Conservation (phyloP, 2,888 invertebrate genomes). For the Fragum fragum region DNA sequence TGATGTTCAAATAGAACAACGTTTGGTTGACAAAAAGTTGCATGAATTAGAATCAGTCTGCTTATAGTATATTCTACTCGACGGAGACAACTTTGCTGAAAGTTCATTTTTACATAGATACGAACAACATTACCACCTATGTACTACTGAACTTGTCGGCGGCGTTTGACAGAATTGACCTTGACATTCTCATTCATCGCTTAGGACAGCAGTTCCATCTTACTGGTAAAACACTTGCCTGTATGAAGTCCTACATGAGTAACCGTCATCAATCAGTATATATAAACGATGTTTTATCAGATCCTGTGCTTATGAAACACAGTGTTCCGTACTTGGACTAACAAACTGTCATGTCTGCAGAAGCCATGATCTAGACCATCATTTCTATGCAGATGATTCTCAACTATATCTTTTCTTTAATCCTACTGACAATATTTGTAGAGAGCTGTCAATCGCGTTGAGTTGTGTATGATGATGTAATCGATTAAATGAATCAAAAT, state of each 20-base stretch:
- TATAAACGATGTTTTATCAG: slow-evolving; percentile 43
- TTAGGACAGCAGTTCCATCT: background rate
- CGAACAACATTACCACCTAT: background rate
- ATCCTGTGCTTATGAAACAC: slow-evolving; percentile 36
- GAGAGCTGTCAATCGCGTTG: slow-evolving; percentile 21
- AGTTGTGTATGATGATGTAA: slow-evolving; percentile 42
- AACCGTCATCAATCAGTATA: slow-evolving; percentile 43
- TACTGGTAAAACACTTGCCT: slow-evolving; percentile 44
- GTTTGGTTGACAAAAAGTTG: background rate
- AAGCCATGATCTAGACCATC: slow-evolving; percentile 48
- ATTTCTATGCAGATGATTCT: slow-evolving; percentile 33
- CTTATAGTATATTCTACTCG: background rate
- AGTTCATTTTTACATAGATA: background rate
- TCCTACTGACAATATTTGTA: slow-evolving; percentile 28
- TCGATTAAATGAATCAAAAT: slow-evolving; percentile 47
- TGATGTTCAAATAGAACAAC: slow-evolving; percentile 5
- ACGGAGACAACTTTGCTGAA: background rate
- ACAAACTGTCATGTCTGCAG: slow-evolving; percentile 48
- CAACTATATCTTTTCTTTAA: slow-evolving; percentile 49
- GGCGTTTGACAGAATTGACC: slow-evolving; percentile 10
- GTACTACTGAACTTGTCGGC: background rate
- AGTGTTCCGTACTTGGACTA: slow-evolving; percentile 39
- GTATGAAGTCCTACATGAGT: slow-evolving; percentile 53
- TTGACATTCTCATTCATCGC: background rate
- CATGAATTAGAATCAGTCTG: slow-evolving; percentile 4